Conservation (phyloP, 2,888 invertebrate genomes). For the Bombyx huttoni region DNA sequence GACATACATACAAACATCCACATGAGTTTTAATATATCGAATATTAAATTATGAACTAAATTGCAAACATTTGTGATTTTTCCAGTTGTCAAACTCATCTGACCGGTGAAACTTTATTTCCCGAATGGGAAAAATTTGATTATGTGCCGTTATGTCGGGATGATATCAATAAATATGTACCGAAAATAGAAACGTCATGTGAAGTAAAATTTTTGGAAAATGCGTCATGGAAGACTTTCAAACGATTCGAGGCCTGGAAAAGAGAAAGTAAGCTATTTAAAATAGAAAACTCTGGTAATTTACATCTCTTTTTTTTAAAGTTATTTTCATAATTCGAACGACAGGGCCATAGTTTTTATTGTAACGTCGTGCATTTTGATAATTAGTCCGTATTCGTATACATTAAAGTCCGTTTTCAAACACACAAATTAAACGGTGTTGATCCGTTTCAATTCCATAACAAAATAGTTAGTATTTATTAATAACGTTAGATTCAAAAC, state of each 20-base stretch:
- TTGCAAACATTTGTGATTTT: not conserved
- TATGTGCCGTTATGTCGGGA: conserved; percentile 40
- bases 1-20: no score
- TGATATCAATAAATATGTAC: conserved; percentile 58
- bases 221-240: conserved; percentile 16
- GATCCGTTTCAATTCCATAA: no score
- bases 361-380: no score
- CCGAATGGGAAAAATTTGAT: conserved; percentile 35
- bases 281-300: not conserved
- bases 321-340: not conserved
- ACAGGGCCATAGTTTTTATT: no score
- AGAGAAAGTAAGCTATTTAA: conserved; percentile 10
- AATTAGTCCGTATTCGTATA: no score
- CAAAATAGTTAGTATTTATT: no score
- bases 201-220: conserved; percentile 31
- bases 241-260: conserved; percentile 20
- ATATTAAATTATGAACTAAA: no score
- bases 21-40: no score
- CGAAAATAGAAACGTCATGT: conserved; percentile 69
- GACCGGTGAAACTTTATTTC: conserved; percentile 40
- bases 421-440: no score
- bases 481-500: no score
- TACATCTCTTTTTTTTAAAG: not conserved
- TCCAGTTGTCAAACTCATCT: conserved; percentile 30
- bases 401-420: no score